Conservation (phyloP, 2,888 invertebrate genomes). For the Agrypnus murinus region DNA sequence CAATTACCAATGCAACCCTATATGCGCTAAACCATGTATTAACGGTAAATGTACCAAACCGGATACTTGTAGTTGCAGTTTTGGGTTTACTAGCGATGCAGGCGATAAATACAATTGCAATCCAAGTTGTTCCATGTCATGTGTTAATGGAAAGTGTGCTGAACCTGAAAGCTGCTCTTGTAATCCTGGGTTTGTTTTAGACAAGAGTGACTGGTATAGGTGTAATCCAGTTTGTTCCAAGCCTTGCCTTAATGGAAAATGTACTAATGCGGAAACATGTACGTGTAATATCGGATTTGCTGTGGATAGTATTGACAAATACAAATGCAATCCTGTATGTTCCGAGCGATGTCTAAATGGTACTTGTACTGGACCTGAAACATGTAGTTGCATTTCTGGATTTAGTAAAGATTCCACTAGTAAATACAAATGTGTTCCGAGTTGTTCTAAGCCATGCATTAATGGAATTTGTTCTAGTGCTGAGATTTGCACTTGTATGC, state of each 20-base stretch:
- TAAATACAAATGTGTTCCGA: constrained; percentile 73
- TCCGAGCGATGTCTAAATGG: constrained; percentile 82
- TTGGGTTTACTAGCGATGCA: constrained; percentile 33
- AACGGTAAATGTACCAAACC: constrained; percentile 53
- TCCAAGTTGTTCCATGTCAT: constrained; percentile 66
- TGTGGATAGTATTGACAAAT: constrained; percentile 70
- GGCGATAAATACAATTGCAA: constrained; percentile 55
- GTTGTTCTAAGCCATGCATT: constrained; percentile 80
- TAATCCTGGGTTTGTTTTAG: constrained; percentile 57
- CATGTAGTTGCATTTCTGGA: constrained; percentile 67
- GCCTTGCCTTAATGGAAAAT: constrained; percentile 56
- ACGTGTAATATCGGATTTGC: constrained; percentile 77
- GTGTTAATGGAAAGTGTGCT: constrained; percentile 70
- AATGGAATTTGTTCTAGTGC: constrained; percentile 78
- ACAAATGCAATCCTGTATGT: constrained; percentile 77
- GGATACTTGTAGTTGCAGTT: constrained; percentile 44
- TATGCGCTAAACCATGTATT: constrained; percentile 50
- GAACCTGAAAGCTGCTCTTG: constrained; percentile 68
- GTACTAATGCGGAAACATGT: constrained; percentile 56
- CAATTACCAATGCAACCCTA: constrained; percentile 54
- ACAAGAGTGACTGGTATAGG: constrained; percentile 47
- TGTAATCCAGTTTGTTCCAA: constrained; percentile 56
- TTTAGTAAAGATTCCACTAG: constrained; percentile 67
- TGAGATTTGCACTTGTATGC: constrained; percentile 70
- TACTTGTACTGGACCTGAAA: constrained; percentile 75